Evolutionary conservation across 2,888 invertebrate species (phyloP).

Genomic region (Nomada flava): DNA sequence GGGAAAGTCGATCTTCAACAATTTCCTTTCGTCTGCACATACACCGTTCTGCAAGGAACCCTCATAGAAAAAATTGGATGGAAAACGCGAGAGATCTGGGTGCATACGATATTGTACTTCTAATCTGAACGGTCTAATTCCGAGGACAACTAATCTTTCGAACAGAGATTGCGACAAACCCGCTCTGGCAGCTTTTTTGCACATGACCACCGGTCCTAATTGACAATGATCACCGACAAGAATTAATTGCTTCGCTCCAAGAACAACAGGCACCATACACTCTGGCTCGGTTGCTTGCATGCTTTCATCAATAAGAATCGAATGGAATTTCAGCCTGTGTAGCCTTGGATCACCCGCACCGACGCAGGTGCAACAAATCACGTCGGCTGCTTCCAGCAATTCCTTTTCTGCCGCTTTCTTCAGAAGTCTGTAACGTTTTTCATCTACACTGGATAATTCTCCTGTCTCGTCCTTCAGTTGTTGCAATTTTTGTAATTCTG

Average conservation of each 20-base stretch:
- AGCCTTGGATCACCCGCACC: conserved; percentile 98
- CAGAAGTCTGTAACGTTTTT: conserved; percentile 95
- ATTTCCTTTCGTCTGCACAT: conserved; percentile 96
- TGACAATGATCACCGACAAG: conserved; percentile 99
- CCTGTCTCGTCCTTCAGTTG: conserved; percentile 99
- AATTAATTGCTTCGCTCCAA: conserved; percentile 98
- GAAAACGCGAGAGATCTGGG: conserved; percentile 98
- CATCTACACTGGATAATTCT: conserved; percentile 97
- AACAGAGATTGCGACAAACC: conserved; percentile 98
- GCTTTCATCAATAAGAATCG: conserved; percentile 98
- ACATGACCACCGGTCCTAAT: conserved; percentile 99
- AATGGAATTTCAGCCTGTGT: conserved; percentile 96
- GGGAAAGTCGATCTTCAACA: conserved; percentile 96
- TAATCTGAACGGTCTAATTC: conserved; percentile 97
- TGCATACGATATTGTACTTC: conserved; percentile 99
- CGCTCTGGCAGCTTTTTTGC: conserved; percentile 98
- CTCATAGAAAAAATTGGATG: conserved; percentile 99
- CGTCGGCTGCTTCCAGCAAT: conserved; percentile 97
- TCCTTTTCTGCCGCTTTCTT: conserved; percentile 96
- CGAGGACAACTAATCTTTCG: conserved; percentile 98
- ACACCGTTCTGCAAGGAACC: conserved; percentile 99
- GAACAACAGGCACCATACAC: conserved; percentile 99
- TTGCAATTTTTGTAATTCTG: conserved; percentile 97
- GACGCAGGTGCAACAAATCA: conserved; percentile 99
- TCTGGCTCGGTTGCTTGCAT: conserved; percentile 99